Conservation (phyloP, 2,113 vertebrate genomes). For the Python bivittatus region DNA sequence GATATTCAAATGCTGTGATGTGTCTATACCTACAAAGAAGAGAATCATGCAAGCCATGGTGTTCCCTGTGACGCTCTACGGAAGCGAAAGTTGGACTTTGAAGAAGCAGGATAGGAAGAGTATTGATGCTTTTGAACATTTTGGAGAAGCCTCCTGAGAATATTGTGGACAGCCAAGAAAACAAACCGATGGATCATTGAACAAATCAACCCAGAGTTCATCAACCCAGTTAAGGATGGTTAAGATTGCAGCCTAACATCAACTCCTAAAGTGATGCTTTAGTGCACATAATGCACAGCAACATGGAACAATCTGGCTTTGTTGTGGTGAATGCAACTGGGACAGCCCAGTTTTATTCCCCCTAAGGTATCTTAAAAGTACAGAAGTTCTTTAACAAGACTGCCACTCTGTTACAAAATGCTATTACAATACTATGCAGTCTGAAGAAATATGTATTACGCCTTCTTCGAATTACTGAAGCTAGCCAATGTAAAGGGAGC, state of each 20-base stretch:
- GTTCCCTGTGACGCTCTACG: background rate
- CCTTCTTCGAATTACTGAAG: no score
- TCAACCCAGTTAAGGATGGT: background rate
- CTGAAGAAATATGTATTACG: no score
- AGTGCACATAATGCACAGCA: background rate
- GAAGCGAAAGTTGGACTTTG: background rate
- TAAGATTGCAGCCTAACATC: background rate
- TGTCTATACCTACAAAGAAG: background rate
- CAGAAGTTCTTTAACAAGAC: background rate
- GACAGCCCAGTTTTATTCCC: no score
- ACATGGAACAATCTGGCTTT: background rate
- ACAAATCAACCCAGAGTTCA: background rate
- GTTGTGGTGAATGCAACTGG: background rate
- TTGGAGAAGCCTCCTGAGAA: background rate
- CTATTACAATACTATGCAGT: background rate
- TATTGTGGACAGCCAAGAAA: background rate
- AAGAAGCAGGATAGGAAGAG: background rate
- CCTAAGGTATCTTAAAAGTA: background rate
- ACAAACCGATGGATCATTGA: background rate
- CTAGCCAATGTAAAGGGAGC: no score
- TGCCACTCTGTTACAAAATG: background rate
- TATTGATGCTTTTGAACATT: background rate
- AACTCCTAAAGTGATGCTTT: background rate
- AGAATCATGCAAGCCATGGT: background rate
- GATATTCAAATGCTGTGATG: background rate